A percentile compares a stretch with the other conserved stretches of the same genome.
Conservation (phyloP, 2,888 invertebrate species). For the Ctenicera cuprea region DNA sequence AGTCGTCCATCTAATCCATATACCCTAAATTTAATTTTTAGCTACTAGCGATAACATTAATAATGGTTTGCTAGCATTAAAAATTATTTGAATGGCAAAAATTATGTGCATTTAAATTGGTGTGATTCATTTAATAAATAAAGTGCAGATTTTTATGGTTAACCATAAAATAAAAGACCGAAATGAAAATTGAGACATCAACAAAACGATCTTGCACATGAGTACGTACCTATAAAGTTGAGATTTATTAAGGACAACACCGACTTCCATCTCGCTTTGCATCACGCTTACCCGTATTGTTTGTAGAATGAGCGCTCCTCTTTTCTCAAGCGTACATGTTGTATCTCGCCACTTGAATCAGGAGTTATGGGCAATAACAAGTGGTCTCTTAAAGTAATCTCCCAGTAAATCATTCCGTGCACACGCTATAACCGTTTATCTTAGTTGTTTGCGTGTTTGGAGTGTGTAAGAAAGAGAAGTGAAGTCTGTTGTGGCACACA, state of each 20-base stretch:
- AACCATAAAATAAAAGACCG: constrained; percentile 39
- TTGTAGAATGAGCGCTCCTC: constrained; percentile 53
- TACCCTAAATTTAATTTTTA: no score
- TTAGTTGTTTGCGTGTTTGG: constrained; percentile 58
- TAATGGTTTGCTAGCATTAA: no score
- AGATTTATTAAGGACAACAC: constrained; percentile 56
- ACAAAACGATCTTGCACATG: constrained; percentile 54
- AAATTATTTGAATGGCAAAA: no score
- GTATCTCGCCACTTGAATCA: constrained; percentile 70
- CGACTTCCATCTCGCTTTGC: constrained; percentile 52
- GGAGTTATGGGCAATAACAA: constrained; percentile 73
- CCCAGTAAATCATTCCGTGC: constrained; percentile 71
- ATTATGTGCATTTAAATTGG: no score
- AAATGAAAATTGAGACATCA: constrained; percentile 62
- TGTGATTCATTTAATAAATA: constrained; percentile 9
- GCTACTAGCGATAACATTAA: no score
- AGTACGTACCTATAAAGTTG: constrained; percentile 52
- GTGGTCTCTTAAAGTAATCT: constrained; percentile 73
- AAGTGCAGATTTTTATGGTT: constrained; percentile 11
- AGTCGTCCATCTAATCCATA: no score
- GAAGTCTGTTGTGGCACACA: constrained; percentile 60
- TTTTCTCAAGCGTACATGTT: constrained; percentile 60
- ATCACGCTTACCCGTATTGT: constrained; percentile 49
- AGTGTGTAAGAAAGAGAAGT: constrained; percentile 59
- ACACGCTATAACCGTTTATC: constrained; percentile 68